A percentile compares a stretch with the other conserved stretches of the same genome.
Conservation (phyloP, 2,113 vertebrate genomes). For the Siniperca chuatsi region DNA sequence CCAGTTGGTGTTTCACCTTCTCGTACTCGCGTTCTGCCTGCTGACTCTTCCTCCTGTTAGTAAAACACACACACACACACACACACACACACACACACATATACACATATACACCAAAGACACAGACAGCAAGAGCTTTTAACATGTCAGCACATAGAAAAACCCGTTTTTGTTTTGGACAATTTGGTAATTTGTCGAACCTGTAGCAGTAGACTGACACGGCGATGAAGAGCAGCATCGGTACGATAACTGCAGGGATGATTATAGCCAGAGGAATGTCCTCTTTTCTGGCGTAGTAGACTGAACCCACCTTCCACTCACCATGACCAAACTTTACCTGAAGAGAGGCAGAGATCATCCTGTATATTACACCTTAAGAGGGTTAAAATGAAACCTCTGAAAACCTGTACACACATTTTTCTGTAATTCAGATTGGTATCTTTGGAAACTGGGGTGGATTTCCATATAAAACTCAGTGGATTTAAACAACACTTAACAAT, state of each 20-base stretch:
- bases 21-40: conserved; percentile 97
- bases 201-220: conserved; percentile 95
- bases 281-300: conserved; percentile 88
- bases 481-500: too few species aligned
- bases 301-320: conserved; percentile 90
- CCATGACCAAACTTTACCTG: conserved; percentile 94
- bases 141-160: background rate
- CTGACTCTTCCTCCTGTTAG: conserved; percentile 92
- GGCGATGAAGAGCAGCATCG: conserved; percentile 91
- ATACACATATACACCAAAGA: background rate
- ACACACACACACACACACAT: background rate
- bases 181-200: conserved; percentile 63
- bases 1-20: conserved; percentile 95
- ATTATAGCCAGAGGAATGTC: conserved; percentile 90
- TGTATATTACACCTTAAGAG: too few species aligned
- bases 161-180: background rate
- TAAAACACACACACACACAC: background rate
- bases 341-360: background rate
- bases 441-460: too few species aligned
- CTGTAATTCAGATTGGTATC: too few species aligned
- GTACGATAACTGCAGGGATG: conserved; percentile 92
- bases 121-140: background rate
- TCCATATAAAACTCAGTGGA: too few species aligned
- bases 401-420: too few species aligned
- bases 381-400: too few species aligned